These are phyloP conservation scores for Pocillopora damicornis DNA, from an alignment of 64 coral and sea anemone genomes.

Conservation along the genomic window DNA sequence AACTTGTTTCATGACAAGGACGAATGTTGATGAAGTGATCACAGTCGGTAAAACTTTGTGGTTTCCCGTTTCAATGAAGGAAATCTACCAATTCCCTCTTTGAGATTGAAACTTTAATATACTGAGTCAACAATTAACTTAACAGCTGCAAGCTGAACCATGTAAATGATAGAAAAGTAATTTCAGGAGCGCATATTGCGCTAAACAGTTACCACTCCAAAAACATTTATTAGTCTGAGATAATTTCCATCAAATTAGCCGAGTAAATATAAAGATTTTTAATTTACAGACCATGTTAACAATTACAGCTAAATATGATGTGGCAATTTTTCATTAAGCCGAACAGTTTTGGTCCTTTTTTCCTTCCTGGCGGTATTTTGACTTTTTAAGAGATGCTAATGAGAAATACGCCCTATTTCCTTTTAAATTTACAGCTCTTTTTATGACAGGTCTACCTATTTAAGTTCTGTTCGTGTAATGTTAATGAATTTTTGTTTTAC, in stretches of 20 bases:
- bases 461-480: no score
- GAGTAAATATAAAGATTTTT: not conserved
- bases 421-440: no score
- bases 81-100: not conserved
- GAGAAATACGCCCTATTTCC: no score
- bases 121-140: not conserved
- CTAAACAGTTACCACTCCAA: not conserved
- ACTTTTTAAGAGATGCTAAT: no score
- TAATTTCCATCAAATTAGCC: conserved; percentile 18
- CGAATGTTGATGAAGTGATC: not conserved
- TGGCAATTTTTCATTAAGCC: conserved; percentile 21
- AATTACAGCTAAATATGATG: not conserved
- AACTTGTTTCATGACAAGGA: not conserved
- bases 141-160: conserved; percentile 5
- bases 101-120: not conserved
- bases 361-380: not conserved
- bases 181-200: not conserved
- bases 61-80: not conserved
- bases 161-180: not conserved
- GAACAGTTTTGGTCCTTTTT: not conserved
- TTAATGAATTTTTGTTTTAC: no score
- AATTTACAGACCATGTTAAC: not conserved
- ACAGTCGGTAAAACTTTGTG: not conserved
- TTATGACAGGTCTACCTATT: no score
- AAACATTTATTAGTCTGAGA: not conserved